phyloP scores from a whole-genome alignment of 1,140 invertebrate genomes.

The Stegodyphus mimosarum region DNA sequence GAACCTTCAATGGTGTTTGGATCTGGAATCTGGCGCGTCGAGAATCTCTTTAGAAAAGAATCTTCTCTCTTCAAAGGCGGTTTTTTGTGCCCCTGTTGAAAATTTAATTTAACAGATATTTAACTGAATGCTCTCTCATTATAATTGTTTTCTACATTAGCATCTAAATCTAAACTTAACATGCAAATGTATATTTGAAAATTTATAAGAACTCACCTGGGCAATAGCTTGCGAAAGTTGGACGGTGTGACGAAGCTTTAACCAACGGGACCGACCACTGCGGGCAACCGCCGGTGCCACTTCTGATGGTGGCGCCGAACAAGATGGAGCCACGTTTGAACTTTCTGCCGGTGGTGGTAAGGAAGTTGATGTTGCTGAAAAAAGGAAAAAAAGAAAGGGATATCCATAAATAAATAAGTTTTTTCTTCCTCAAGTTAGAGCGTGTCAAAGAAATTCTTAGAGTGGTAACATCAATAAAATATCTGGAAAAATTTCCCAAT shows the following conservation, averaged over 20 bases:
- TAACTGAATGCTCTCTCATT: background rate
- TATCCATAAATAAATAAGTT: too few species aligned
- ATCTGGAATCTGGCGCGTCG: conserved; percentile 88
- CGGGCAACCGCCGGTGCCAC: conserved; percentile 1
- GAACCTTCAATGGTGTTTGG: conserved; percentile 68
- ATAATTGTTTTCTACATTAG: too few species aligned
- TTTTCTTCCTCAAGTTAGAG: too few species aligned
- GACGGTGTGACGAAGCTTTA: conserved; percentile 91
- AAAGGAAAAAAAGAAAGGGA: background rate
- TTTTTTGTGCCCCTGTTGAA: conserved; percentile 73
- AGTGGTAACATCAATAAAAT: too few species aligned
- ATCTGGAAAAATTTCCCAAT: too few species aligned
- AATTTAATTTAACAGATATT: background rate
- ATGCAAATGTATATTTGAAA: background rate
- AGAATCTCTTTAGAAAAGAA: conserved; percentile 93
- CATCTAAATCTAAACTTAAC: too few species aligned
- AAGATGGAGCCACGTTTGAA: background rate
- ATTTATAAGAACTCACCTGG: conserved; percentile 56
- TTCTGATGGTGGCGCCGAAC: background rate
- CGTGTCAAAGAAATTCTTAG: too few species aligned
- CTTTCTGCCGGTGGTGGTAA: conserved; percentile 12
- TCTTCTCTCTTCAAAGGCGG: conserved; percentile 90
- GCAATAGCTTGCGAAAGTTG: conserved; percentile 88
- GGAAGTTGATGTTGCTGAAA: conserved; percentile 1
- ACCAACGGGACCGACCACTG: conserved; percentile 88